phyloP scores from a whole-genome alignment of 2,888 invertebrate genomes.

The Melikaiella ostensackeni region DNA sequence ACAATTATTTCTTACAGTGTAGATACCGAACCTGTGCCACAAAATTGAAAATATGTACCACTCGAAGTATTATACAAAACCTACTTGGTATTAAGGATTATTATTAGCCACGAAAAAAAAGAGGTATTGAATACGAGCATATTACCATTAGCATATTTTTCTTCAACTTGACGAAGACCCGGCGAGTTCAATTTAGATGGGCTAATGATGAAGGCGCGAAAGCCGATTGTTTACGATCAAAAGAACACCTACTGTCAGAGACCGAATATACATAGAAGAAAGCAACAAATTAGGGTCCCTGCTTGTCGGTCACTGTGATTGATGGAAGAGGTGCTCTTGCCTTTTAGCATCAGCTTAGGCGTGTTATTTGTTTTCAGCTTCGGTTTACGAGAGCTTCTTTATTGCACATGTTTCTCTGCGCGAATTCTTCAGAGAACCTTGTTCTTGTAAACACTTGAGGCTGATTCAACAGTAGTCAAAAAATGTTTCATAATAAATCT shows the following conservation, averaged over 20 bases:
- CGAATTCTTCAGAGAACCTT: neutral
- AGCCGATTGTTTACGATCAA: neutral
- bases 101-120: no score
- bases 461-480: neutral
- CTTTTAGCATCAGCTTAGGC: neutral
- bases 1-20: no score
- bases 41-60: no score
- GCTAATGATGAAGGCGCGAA: no score
- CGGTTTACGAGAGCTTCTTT: no score
- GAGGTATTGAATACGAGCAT: no score
- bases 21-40: no score
- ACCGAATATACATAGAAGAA: conserved; percentile 17
- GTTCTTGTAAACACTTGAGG: neutral
- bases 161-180: no score
- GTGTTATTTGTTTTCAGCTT: neutral
- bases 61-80: no score
- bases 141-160: no score
- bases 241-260: conserved; percentile 3
- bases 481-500: neutral
- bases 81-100: no score
- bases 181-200: no score
- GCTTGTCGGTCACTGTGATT: conserved; percentile 18
- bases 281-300: conserved; percentile 22
- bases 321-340: conserved; percentile 19
- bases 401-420: neutral